Percentiles rank a stretch among this genome's conserved stretches.
These are phyloP conservation scores for Bryconaethiops microstoma DNA, from an alignment of 2,797 vertebrate species.

Conservation along the genomic window DNA sequence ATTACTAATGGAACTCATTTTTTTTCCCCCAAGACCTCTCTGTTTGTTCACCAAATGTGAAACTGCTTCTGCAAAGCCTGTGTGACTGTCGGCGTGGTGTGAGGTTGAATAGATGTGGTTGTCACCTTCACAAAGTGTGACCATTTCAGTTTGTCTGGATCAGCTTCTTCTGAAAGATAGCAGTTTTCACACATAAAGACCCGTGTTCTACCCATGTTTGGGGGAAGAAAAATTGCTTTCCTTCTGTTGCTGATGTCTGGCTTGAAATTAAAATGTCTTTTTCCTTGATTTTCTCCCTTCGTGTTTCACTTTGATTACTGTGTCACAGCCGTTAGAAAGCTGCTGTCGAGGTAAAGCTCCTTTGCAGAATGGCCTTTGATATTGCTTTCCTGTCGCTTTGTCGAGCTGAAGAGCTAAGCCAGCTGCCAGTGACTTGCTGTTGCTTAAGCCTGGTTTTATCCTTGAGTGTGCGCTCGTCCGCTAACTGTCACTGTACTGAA, in stretches of 20 bases:
- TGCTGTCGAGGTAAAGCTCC: constrained; percentile 35
- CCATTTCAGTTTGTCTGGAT: neutral
- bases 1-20: constrained; percentile 41
- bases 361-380: constrained; percentile 25
- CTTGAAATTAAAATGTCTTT: constrained; percentile 16
- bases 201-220: neutral
- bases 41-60: neutral
- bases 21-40: constrained; percentile 1
- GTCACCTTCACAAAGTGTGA: neutral
- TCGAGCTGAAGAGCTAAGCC: constrained; percentile 3
- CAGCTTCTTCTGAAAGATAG: neutral
- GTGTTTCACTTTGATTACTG: constrained; percentile 44
- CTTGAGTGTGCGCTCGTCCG: neutral
- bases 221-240: constrained; percentile 9
- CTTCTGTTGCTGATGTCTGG: constrained; percentile 16
- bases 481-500: constrained; percentile 27
- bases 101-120: neutral
- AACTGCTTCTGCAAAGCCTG: neutral
- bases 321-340: constrained; percentile 27
- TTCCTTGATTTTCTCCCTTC: neutral
- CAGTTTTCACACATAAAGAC: neutral
- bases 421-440: constrained; percentile 7
- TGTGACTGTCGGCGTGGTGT: neutral
- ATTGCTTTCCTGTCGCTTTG: constrained; percentile 25
- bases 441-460: constrained; percentile 20